Evolutionary conservation across 2,797 vertebrate species (phyloP).

Genomic region (Alfaro cultratus): DNA sequence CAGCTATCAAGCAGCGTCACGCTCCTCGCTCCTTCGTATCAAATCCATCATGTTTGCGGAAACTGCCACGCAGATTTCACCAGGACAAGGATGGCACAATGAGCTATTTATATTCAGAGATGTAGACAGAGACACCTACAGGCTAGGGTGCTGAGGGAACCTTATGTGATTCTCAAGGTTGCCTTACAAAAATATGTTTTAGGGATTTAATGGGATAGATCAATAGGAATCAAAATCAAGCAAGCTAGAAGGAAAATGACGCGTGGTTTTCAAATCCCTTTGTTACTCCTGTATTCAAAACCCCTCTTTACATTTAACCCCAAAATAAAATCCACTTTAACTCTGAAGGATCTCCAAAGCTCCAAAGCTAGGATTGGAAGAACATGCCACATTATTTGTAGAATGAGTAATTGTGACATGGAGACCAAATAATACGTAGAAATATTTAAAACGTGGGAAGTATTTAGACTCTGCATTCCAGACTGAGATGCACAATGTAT

Average conservation of each 20-base stretch:
- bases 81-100: constrained; percentile 29
- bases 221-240: background rate
- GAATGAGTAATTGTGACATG: background rate
- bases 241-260: background rate
- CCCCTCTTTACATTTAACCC: background rate
- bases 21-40: constrained; percentile 37
- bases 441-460: constrained; percentile 1
- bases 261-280: background rate
- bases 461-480: background rate
- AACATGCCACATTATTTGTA: background rate
- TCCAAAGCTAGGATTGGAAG: background rate
- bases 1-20: constrained; percentile 58
- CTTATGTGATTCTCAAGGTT: background rate
- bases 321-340: background rate
- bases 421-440: background rate
- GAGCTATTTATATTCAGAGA: constrained; percentile 30
- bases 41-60: constrained; percentile 54
- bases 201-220: background rate
- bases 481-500: background rate
- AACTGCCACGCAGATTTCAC: constrained; percentile 49
- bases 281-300: background rate
- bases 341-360: background rate
- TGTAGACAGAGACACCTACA: constrained; percentile 3
- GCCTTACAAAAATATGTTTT: background rate
- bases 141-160: background rate